Conservation (phyloP, 2,888 invertebrate species). For the Notocelia uddmanniana region DNA sequence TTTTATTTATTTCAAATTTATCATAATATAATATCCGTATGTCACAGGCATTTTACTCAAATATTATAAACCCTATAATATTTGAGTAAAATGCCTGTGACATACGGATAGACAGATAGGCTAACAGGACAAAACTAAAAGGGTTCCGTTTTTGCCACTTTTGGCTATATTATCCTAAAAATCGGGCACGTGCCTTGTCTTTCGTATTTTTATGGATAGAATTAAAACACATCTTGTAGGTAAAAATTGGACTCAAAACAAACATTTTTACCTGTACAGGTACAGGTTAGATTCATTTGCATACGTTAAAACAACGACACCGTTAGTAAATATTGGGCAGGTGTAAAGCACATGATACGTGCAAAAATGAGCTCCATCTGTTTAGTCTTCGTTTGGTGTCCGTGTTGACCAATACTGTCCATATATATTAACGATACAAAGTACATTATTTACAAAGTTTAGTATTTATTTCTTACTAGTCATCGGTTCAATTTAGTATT, state of each 20-base stretch:
- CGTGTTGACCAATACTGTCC: slow-evolving; percentile 16
- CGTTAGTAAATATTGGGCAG: slow-evolving; percentile 37
- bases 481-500: not conserved
- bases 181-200: too few species aligned
- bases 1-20: too few species aligned
- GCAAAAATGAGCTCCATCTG: slow-evolving; percentile 17
- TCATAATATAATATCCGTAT: too few species aligned
- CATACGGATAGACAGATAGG: too few species aligned
- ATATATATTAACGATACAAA: not conserved
- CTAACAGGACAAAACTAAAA: too few species aligned
- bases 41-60: too few species aligned
- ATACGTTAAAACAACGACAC: slow-evolving; percentile 18
- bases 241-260: not conserved
- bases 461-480: not conserved
- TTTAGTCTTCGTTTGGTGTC: slow-evolving; percentile 18
- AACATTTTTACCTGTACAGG: slow-evolving; percentile 10
- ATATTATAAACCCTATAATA: too few species aligned
- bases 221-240: too few species aligned
- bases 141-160: too few species aligned
- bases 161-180: too few species aligned
- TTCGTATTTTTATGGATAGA: too few species aligned
- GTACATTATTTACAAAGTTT: not conserved
- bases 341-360: slow-evolving; percentile 10
- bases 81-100: too few species aligned
- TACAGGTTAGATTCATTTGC: slow-evolving; percentile 11